Evolutionary conservation across 1,140 invertebrate genomes (phyloP).

Genomic region (Drosophila sechellia): DNA sequence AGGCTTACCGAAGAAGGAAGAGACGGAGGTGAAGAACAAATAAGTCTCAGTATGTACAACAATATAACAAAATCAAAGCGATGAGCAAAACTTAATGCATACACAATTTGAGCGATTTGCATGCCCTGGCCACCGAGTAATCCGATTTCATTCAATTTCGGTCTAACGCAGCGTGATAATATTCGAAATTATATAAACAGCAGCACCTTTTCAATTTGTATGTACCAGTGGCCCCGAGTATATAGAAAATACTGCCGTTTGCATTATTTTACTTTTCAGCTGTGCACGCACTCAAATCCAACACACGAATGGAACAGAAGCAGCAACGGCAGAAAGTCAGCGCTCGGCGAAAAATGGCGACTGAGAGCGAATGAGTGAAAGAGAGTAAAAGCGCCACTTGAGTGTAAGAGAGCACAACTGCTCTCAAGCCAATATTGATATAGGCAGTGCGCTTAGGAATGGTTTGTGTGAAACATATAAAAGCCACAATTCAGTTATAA

Average conservation of each 20-base stretch:
- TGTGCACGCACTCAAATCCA: conserved; percentile 77
- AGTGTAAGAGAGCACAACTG: conserved; percentile 39
- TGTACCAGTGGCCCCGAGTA: conserved; percentile 50
- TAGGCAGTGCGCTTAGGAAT: neutral
- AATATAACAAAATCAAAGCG: conserved; percentile 60
- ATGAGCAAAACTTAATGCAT: conserved; percentile 60
- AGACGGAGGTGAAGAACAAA: conserved; percentile 31
- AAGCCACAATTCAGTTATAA: neutral
- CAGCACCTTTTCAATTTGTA: conserved; percentile 61
- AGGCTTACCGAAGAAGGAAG: conserved; percentile 30
- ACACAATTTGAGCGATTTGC: conserved; percentile 52
- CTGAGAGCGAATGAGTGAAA: conserved; percentile 30
- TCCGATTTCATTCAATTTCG: conserved; percentile 10
- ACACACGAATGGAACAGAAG: conserved; percentile 57
- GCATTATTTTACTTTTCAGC: conserved; percentile 47
- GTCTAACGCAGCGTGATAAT: conserved; percentile 28
- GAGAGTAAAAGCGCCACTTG: conserved; percentile 15
- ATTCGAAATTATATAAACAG: conserved; percentile 63
- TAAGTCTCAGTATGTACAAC: conserved; percentile 46
- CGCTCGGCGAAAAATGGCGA: conserved; percentile 31
- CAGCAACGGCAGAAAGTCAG: conserved; percentile 12
- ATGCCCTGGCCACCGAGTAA: conserved; percentile 16
- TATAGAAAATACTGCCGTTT: conserved; percentile 52
- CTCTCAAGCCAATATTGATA: neutral
- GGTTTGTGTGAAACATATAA: neutral